A percentile compares a stretch with the other conserved stretches of the same genome.
Conservation (phyloP, 2,888 invertebrate species). For the Rhingia campestris region DNA sequence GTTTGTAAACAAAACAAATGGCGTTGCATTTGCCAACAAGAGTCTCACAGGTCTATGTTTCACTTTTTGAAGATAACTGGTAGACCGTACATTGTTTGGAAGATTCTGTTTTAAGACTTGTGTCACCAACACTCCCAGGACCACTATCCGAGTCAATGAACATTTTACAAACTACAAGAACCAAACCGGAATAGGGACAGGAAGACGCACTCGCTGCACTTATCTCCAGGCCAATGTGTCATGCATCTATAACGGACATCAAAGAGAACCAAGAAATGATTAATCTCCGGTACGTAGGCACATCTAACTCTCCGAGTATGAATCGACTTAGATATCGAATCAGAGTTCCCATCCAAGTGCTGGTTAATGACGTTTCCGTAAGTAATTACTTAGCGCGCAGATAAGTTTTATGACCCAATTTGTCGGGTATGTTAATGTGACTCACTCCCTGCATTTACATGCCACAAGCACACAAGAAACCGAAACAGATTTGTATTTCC, state of each 20-base stretch:
- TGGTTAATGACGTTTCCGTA: slow-evolving; percentile 59
- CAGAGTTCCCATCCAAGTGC: slow-evolving; percentile 22
- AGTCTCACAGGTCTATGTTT: too few relatives aligned
- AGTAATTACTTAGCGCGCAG: slow-evolving; percentile 47
- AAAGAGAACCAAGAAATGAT: slow-evolving; percentile 13
- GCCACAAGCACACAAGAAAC: slow-evolving; percentile 9
- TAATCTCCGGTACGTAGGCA: not conserved
- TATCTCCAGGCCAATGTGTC: slow-evolving; percentile 25
- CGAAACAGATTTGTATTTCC: slow-evolving; percentile 34
- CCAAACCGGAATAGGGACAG: slow-evolving; percentile 40
- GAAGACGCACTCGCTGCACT: slow-evolving; percentile 26
- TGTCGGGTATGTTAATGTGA: slow-evolving; percentile 18
- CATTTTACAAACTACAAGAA: not conserved
- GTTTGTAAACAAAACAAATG: too few relatives aligned
- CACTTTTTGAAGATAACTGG: too few relatives aligned
- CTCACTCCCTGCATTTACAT: slow-evolving; percentile 38
- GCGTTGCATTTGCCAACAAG: too few relatives aligned
- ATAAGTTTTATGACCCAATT: slow-evolving; percentile 59
- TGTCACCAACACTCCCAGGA: not conserved
- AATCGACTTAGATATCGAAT: slow-evolving; percentile 60
- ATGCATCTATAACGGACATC: slow-evolving; percentile 20
- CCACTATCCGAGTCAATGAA: not conserved
- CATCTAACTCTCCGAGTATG: not conserved
- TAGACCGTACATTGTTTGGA: too few relatives aligned
- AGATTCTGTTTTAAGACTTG: too few relatives aligned